Evolutionary conservation across 2,888 invertebrate species (phyloP).

Genomic region (Chrysodeixis includens): DNA sequence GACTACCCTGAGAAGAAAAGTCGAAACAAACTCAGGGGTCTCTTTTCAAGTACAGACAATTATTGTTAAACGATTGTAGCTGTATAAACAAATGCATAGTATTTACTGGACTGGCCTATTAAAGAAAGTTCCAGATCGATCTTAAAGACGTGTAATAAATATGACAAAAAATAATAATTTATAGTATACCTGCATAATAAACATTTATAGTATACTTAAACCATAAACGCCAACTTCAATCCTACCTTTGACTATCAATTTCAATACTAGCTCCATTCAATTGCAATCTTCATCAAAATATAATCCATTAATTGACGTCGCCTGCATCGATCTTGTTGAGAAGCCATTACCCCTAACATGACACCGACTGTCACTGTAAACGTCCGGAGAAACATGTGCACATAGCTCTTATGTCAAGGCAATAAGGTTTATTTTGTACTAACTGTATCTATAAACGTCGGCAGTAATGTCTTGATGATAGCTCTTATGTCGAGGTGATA

Average conservation of each 20-base stretch:
- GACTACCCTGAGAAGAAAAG: too few relatives aligned
- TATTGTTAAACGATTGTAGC: too few relatives aligned
- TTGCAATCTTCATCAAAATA: slow-evolving; percentile 8
- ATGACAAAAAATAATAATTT: too few relatives aligned
- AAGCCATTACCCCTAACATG: slow-evolving; percentile 45
- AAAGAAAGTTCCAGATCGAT: too few relatives aligned
- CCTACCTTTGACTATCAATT: not conserved
- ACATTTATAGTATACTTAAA: too few relatives aligned
- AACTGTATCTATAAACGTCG: slow-evolving; percentile 20
- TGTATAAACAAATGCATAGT: too few relatives aligned
- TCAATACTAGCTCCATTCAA: not conserved
- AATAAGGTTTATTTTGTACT: slow-evolving; percentile 8
- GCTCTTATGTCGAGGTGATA: not conserved
- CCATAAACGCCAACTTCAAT: not conserved
- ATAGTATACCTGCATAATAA: too few relatives aligned
- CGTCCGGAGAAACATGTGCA: not conserved
- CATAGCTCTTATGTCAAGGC: not conserved
- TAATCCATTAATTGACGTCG: slow-evolving; percentile 31
- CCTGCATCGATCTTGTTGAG: slow-evolving; percentile 31
- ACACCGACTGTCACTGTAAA: slow-evolving; percentile 39
- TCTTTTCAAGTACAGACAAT: too few relatives aligned
- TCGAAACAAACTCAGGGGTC: too few relatives aligned
- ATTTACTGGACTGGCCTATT: too few relatives aligned
- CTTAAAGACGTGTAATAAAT: too few relatives aligned
- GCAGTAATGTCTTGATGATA: not conserved